These are phyloP conservation scores for Paramisgurnus dabryanus DNA, from an alignment of 2,113 vertebrate genomes.

Conservation along the genomic window DNA sequence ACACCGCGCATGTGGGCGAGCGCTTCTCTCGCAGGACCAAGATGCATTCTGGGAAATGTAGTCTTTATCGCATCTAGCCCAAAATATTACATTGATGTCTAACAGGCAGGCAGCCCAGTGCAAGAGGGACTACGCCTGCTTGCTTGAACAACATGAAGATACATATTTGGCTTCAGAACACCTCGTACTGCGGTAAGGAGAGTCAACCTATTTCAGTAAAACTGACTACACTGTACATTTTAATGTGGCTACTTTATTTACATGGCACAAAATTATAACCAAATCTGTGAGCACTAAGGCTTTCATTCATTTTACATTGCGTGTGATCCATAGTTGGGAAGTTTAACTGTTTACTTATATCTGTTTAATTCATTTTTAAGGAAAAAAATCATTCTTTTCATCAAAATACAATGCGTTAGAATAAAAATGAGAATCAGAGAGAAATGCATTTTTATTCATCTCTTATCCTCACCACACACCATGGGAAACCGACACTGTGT, in stretches of 20 bases:
- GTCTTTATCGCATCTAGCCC: constrained; percentile 55
- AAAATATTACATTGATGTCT: constrained; percentile 62
- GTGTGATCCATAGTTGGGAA: background rate
- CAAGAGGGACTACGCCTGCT: constrained; percentile 30
- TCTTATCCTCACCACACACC: background rate
- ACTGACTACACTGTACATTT: background rate
- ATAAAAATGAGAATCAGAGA: background rate
- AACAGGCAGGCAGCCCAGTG: constrained; percentile 45
- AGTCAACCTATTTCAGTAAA: background rate
- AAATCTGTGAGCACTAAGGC: background rate
- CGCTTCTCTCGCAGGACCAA: background rate
- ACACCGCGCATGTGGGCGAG: constrained; percentile 41
- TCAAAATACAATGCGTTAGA: no score
- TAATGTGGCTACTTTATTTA: background rate
- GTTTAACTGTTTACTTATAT: background rate
- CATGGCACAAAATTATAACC: background rate
- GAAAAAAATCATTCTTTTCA: no score
- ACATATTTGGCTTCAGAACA: constrained; percentile 69
- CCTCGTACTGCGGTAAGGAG: constrained; percentile 60
- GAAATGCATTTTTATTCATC: background rate
- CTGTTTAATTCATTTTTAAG: background rate
- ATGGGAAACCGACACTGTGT: background rate
- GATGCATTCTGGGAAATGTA: constrained; percentile 69
- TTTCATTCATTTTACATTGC: background rate
- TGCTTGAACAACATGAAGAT: constrained; percentile 64